Conservation (phyloP, 2,113 vertebrate genomes). For the Isichthys henryi region DNA sequence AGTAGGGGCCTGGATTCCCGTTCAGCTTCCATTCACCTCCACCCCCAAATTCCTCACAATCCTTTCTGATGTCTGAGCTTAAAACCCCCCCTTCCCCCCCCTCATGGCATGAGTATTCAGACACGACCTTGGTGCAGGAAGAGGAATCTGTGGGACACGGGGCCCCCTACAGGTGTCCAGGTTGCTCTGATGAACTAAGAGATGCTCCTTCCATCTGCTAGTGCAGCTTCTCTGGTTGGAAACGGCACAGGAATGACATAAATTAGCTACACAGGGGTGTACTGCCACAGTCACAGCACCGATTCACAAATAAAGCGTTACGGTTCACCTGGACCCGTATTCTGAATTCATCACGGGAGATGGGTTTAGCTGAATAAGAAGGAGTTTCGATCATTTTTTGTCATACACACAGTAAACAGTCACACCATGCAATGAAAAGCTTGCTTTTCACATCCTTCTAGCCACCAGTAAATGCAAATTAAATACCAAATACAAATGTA, state of each 20-base stretch:
- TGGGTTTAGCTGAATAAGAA: neutral
- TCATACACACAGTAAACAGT: neutral
- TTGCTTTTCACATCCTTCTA: neutral
- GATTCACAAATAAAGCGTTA: neutral
- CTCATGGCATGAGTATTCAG: neutral
- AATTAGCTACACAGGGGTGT: neutral
- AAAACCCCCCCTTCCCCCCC: neutral
- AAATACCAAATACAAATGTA: neutral
- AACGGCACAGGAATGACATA: neutral
- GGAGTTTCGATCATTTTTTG: neutral
- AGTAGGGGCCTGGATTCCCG: neutral
- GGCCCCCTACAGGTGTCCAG: neutral
- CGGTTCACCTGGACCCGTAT: neutral
- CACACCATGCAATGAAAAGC: neutral
- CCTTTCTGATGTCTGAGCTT: neutral
- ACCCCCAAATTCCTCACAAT: neutral
- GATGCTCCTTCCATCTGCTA: neutral
- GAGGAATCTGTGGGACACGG: neutral
- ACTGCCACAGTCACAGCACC: neutral
- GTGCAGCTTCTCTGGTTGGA: neutral
- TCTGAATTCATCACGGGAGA: neutral
- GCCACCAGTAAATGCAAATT: neutral
- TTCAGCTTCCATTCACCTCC: neutral
- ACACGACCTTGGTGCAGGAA: neutral
- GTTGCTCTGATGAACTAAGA: neutral